Evolutionary conservation across 2,888 invertebrate species (phyloP), one percentile per base, ranked within the genome.

Genomic region (Anarsia innoxiella): DNA sequence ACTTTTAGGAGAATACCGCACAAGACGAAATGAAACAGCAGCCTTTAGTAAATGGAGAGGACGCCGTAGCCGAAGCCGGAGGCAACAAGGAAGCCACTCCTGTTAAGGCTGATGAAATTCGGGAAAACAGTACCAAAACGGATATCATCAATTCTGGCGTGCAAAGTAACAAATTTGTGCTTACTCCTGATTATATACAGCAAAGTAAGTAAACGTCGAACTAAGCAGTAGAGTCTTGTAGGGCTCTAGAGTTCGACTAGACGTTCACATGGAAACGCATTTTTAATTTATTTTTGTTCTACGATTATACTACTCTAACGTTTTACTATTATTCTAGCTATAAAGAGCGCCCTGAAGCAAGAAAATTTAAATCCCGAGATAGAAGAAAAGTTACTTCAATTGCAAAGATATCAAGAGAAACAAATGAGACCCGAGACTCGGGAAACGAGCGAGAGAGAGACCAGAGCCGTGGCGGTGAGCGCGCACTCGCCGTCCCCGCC

Each of bases 341-440:
- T 97, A 54, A 92, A 93, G 72, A 95, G 93, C 70, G 96, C 95
- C n/a, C 78, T 97, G 42, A 93, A 93, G 72, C 94, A 94, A 74
- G 95, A 95, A 59, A 95, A 95, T 69, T 86, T 96, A 13, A 93
- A 94, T 67, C 96, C 96, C 0, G 96, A 96, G 75, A 94, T 96
- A 47, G 95, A 96, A 68, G 95, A 96, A 60, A 97, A 96, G 66
- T 77, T 97, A 32, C 83, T 96, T 27, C 94, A 94, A 55, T 86
- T 96, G 54, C 96, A 96, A 72, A 88, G 93, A 33, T 94, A 93
- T 59, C 94, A 94, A 60, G 94, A 94, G 66, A 90, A 90, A 51
- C 89, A 91, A 49, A 91, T 91, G 90, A 90, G 90, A 55, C 87
- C 87, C 6, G 87, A 88, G 47, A 58, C 65, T 19, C 55, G 46